Evolutionary conservation across 2,888 invertebrate genomes (phyloP).

Genomic region (Lepidochitona cinerea): DNA sequence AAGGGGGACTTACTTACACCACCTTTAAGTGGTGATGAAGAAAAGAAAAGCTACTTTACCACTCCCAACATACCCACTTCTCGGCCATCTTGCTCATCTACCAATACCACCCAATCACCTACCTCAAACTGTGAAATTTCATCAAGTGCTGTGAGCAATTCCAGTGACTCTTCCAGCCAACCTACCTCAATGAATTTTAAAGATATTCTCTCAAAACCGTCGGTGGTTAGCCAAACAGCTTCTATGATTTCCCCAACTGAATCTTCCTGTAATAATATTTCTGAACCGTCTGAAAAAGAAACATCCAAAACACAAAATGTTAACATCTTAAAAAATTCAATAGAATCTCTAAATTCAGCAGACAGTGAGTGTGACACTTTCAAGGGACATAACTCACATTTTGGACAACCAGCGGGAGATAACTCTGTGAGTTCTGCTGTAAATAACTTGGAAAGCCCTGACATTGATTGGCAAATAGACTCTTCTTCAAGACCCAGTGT

Average conservation of each 20-base stretch:
- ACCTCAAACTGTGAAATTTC: neutral
- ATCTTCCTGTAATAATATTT: neutral
- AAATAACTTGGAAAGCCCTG: neutral
- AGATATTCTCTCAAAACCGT: neutral
- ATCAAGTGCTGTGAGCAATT: neutral
- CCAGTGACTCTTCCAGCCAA: too few species aligned
- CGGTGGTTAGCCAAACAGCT: neutral
- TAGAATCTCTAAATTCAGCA: too few species aligned
- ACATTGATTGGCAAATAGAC: neutral
- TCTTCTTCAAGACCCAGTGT: neutral
- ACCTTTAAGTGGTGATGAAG: conserved; percentile 5
- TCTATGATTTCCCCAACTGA: neutral
- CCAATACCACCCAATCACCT: neutral
- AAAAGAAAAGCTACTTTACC: neutral
- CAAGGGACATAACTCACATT: neutral
- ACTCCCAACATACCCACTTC: neutral
- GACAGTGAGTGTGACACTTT: neutral
- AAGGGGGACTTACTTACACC: conserved; percentile 44
- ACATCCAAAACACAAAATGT: neutral
- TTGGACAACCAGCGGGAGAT: too few species aligned
- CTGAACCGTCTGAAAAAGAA: neutral
- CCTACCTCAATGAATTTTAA: too few species aligned
- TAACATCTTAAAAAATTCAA: too few species aligned
- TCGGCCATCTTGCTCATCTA: neutral
- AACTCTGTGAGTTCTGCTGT: neutral